Conservation (phyloP, 2,113 vertebrate species). For the Amblyornis subalaris region DNA sequence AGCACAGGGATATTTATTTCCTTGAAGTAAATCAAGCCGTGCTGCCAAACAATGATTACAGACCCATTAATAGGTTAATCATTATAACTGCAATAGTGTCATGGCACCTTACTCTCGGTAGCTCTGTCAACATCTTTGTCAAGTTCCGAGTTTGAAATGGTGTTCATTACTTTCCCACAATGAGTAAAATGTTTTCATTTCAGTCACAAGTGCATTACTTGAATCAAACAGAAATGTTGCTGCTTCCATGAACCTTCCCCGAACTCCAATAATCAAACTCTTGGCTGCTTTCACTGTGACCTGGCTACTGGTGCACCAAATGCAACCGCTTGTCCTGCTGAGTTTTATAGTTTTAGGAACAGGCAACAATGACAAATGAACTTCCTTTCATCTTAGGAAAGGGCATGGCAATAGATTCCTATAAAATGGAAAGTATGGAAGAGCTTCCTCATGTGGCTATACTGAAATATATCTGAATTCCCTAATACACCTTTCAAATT, state of each 20-base stretch:
- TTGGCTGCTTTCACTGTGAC: slow-evolving; percentile 61
- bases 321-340: background rate
- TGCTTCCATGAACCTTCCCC: slow-evolving; percentile 74
- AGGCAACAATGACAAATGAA: background rate
- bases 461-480: background rate
- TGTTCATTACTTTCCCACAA: slow-evolving; percentile 84
- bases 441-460: background rate
- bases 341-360: slow-evolving; percentile 28
- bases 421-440: background rate
- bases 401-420: background rate
- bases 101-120: slow-evolving; percentile 77
- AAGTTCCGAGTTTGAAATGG: slow-evolving; percentile 79
- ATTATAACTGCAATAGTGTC: slow-evolving; percentile 73
- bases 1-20: background rate
- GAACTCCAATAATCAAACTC: slow-evolving; percentile 78
- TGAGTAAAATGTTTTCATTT: slow-evolving; percentile 84
- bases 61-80: slow-evolving; percentile 45
- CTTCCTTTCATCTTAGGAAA: slow-evolving; percentile 9
- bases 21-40: background rate
- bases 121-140: slow-evolving; percentile 83
- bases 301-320: slow-evolving; percentile 49
- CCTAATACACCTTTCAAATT: background rate
- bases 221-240: slow-evolving; percentile 74
- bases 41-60: background rate
- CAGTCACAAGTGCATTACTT: slow-evolving; percentile 71